Conservation (phyloP, 2,797 vertebrate genomes). For the Gymnothorax reevesii region DNA sequence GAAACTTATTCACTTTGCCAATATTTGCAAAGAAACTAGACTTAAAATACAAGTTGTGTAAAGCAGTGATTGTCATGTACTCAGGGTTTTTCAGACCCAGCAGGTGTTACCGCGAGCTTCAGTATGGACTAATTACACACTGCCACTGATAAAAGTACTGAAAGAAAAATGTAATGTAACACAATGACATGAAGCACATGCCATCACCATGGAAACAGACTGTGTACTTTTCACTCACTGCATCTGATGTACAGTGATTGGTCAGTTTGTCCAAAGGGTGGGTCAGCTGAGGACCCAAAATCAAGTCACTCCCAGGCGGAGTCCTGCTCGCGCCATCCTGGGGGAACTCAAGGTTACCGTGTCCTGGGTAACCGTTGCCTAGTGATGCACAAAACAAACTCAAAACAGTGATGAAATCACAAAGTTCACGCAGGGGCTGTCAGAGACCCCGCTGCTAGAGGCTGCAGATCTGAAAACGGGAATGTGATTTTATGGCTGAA, state of each 20-base stretch:
- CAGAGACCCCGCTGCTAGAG: background rate
- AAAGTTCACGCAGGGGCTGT: background rate
- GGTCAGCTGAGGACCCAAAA: constrained; percentile 92
- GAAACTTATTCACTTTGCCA: too few species aligned
- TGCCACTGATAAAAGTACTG: too few species aligned
- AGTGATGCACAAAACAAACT: constrained; percentile 34
- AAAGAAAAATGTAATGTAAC: too few species aligned
- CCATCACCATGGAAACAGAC: background rate
- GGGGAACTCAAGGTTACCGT: constrained; percentile 94
- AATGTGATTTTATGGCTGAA: background rate
- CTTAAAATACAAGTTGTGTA: too few species aligned
- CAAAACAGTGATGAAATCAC: constrained; percentile 1
- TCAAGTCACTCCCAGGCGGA: constrained; percentile 90
- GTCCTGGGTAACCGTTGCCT: constrained; percentile 94
- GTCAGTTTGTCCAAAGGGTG: constrained; percentile 94
- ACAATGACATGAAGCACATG: too few species aligned
- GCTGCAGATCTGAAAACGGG: background rate
- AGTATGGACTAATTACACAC: too few species aligned
- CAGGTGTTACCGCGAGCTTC: too few species aligned
- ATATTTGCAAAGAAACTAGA: too few species aligned
- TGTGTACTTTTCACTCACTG: constrained; percentile 73
- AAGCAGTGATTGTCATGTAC: too few species aligned
- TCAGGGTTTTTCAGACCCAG: too few species aligned
- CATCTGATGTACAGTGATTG: constrained; percentile 88
- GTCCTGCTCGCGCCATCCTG: constrained; percentile 87